Conservation (phyloP, 2,797 vertebrate genomes). For the Arrhamphus sclerolepis region DNA sequence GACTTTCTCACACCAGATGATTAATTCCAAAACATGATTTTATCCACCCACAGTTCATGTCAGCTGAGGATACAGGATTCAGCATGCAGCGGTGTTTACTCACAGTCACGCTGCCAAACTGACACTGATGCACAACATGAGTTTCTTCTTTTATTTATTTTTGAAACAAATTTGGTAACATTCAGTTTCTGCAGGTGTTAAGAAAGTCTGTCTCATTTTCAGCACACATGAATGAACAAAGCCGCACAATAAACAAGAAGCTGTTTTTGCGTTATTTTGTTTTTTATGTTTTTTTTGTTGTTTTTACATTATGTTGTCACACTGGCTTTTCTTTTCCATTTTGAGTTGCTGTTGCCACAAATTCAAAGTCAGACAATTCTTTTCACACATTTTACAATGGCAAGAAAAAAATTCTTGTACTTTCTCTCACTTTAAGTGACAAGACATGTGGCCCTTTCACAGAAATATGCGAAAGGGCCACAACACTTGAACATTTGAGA, state of each 20-base stretch:
- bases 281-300: no score
- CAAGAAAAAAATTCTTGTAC: neutral
- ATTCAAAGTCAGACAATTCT: neutral
- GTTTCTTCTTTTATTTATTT: neutral
- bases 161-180: no score
- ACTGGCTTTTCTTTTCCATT: neutral
- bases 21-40: conserved; percentile 28
- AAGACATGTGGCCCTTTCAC: no score
- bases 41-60: conserved; percentile 49
- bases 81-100: conserved; percentile 25
- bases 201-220: no score
- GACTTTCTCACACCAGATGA: conserved; percentile 41
- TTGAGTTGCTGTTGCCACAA: neutral
- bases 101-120: conserved; percentile 48
- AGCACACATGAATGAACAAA: no score
- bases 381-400: neutral
- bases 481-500: no score
- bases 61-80: conserved; percentile 22
- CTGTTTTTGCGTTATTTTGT: no score
- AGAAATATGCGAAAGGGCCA: no score
- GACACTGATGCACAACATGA: neutral
- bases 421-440: no score
- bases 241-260: no score
- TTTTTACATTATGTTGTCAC: no score
- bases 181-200: no score